These are phyloP conservation scores for Dusona sp. DNA, from an alignment of 2,888 invertebrate genomes.

Conservation along the genomic window DNA sequence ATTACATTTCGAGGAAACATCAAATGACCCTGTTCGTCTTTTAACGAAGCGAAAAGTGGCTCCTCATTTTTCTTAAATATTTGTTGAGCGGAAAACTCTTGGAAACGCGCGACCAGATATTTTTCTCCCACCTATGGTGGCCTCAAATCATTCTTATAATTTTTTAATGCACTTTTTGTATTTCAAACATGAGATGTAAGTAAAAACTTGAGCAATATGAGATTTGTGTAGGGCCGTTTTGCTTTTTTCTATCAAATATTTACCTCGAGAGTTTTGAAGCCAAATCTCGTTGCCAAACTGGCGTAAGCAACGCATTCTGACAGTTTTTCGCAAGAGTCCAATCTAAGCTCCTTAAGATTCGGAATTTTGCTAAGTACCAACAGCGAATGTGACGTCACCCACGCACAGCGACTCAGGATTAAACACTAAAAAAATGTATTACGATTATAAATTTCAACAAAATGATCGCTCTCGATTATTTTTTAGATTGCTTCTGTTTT, in stretches of 20 bases:
- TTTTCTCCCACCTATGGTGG: background rate
- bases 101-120: background rate
- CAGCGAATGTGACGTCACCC: conserved; percentile 91
- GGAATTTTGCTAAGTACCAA: conserved; percentile 90
- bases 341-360: conserved; percentile 87
- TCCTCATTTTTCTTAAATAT: background rate
- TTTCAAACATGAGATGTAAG: too few relatives aligned
- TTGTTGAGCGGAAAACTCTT: background rate
- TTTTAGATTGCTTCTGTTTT: background rate
- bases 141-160: too few relatives aligned
- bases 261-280: conserved; percentile 88
- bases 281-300: conserved; percentile 90
- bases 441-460: background rate
- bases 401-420: conserved; percentile 90
- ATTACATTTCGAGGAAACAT: background rate
- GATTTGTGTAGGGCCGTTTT: too few relatives aligned
- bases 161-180: too few relatives aligned
- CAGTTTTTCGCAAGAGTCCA: conserved; percentile 89
- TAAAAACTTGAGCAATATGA: too few relatives aligned
- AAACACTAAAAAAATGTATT: conserved; percentile 86
- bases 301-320: conserved; percentile 91
- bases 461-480: background rate
- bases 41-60: background rate
- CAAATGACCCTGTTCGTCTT: background rate
- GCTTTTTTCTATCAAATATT: conserved; percentile 28